Evolutionary conservation across 2,113 vertebrate species (phyloP).

Genomic region (Chaetorhynchus papuensis): DNA sequence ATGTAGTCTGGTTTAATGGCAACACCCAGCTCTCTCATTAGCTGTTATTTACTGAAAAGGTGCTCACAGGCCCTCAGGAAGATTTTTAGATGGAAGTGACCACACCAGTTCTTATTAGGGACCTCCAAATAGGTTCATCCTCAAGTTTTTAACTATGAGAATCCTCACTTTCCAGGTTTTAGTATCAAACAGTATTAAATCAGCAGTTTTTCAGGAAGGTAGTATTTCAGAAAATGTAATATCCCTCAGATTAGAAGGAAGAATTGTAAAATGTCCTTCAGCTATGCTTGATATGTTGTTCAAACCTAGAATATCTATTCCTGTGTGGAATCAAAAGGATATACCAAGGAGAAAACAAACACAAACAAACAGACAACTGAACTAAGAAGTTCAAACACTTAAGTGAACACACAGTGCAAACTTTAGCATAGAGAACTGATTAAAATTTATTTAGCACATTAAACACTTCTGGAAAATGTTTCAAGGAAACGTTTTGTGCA

Average conservation of each 20-base stretch:
- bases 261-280: neutral
- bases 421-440: neutral
- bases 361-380: neutral
- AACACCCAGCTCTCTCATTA: neutral
- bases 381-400: neutral
- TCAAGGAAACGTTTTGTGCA: neutral
- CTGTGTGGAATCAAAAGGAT: neutral
- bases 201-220: neutral
- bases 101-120: neutral
- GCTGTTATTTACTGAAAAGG: neutral
- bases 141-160: neutral
- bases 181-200: neutral
- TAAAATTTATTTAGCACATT: conserved; percentile 9
- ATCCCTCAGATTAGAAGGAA: neutral
- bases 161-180: neutral
- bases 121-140: neutral
- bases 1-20: neutral
- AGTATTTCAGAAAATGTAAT: neutral
- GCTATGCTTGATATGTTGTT: neutral
- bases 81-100: neutral
- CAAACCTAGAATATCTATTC: neutral
- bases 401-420: neutral
- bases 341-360: neutral
- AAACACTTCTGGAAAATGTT: neutral
- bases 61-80: neutral